Percentiles rank a stretch among this genome's conserved stretches.
phyloP scores from a whole-genome alignment of 2,888 invertebrate genomes.

The Sepiola atlantica region DNA sequence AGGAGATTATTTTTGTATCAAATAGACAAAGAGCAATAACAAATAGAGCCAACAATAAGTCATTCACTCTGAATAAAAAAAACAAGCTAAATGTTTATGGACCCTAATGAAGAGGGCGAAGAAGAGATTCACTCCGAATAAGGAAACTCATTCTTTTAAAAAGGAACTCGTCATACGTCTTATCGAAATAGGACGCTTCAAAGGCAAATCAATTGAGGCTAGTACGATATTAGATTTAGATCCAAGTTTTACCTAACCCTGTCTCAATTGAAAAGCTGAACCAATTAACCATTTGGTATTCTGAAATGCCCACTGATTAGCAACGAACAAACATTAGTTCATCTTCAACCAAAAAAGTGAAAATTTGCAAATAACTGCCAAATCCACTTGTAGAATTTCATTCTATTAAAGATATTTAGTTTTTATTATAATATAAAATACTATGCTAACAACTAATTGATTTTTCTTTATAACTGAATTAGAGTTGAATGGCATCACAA shows the following conservation, averaged over 20 bases:
- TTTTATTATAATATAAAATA: no score
- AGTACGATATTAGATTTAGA: background rate
- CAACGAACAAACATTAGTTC: background rate
- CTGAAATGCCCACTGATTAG: background rate
- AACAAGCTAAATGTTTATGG: background rate
- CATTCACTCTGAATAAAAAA: background rate
- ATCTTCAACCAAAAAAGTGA: no score
- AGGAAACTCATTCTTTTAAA: no score
- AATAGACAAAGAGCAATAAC: background rate
- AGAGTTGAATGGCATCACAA: no score
- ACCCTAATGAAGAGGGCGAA: background rate
- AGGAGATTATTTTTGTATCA: no score
- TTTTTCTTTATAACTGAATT: no score
- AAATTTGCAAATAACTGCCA: no score
- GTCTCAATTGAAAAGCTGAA: background rate
- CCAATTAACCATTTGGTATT: background rate
- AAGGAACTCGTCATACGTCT: no score
- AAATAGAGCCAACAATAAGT: background rate
- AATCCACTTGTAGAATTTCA: no score
- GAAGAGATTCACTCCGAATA: background rate
- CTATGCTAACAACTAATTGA: no score
- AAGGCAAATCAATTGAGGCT: background rate
- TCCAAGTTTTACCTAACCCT: background rate
- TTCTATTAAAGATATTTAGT: no score
- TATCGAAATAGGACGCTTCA: background rate